Evolutionary conservation across 1,140 invertebrate species (phyloP).

Genomic region (Stratiolaelaps scimitus): DNA sequence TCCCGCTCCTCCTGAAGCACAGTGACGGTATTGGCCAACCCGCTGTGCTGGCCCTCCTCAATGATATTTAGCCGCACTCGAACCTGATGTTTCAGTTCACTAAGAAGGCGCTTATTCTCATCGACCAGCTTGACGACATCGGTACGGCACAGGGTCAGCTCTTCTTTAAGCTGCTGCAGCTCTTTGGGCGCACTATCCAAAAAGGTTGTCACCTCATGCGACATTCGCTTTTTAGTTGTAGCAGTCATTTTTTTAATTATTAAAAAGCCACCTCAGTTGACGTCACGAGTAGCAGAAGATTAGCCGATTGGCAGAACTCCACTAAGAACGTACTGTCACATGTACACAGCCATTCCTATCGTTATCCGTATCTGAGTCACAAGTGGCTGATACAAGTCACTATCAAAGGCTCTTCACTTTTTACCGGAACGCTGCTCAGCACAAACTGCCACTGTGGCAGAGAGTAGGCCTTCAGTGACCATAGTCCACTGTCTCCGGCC

Average conservation of each 20-base stretch:
- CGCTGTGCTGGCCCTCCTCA: not conserved
- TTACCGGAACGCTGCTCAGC: no score
- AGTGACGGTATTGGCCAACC: not conserved
- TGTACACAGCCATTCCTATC: no score
- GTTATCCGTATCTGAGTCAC: no score
- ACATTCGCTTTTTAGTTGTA: not conserved
- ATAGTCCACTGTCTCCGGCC: no score
- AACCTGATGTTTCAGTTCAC: slow-evolving; percentile 8
- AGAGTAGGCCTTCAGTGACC: no score
- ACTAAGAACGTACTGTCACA: no score
- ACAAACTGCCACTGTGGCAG: no score
- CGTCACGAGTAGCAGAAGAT: no score
- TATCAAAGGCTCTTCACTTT: no score
- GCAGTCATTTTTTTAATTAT: not conserved
- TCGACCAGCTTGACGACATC: slow-evolving; percentile 19
- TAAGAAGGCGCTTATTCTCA: slow-evolving; percentile 5
- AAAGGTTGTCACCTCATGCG: not conserved
- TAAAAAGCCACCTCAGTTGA: not conserved
- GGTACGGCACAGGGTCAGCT: not conserved
- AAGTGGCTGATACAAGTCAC: no score
- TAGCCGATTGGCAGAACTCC: no score
- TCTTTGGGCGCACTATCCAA: slow-evolving; percentile 1
- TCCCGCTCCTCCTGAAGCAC: slow-evolving; percentile 19
- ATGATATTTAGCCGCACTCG: not conserved
- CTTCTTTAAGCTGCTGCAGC: slow-evolving; percentile 10